phyloP scores from a whole-genome alignment of 2,113 vertebrate genomes.

The Genyomyrus donnyi region DNA sequence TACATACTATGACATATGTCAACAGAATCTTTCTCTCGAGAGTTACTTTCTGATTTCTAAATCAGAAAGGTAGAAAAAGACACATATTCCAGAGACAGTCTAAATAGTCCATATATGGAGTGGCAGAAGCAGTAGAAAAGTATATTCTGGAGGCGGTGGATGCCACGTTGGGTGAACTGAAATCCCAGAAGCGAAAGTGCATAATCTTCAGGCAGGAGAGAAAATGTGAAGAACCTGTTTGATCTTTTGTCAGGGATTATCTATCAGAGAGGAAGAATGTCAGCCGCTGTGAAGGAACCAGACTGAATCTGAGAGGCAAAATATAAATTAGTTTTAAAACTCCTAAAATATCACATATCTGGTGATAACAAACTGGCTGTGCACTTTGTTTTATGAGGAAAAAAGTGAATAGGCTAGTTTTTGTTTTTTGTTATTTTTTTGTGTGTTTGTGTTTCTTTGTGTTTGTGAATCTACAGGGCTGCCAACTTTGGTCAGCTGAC shows the following conservation, averaged over 20 bases:
- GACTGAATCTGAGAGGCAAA: neutral
- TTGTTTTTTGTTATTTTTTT: neutral
- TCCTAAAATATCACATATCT: neutral
- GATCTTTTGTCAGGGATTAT: constrained; percentile 22
- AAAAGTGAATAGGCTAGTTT: neutral
- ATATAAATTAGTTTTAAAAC: constrained; percentile 8
- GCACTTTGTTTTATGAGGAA: neutral
- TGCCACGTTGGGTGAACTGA: neutral
- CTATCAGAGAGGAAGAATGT: neutral
- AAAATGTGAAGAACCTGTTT: constrained; percentile 16
- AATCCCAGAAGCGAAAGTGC: constrained; percentile 17
- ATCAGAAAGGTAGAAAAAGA: neutral
- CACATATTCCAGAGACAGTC: neutral
- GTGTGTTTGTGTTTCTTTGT: neutral
- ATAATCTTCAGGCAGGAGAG: constrained; percentile 21
- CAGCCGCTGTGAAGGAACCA: neutral
- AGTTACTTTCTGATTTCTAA: constrained; percentile 3
- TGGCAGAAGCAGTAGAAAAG: neutral
- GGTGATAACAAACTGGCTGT: neutral
- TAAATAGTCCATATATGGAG: neutral
- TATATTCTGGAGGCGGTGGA: neutral
- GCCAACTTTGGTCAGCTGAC: neutral
- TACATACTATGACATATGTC: neutral
- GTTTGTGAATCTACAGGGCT: neutral
- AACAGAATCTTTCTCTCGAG: neutral